Base-by-base conservation (phyloP, 2,113 vertebrate species). In the Beaufortia kweichowensis region DNA sequence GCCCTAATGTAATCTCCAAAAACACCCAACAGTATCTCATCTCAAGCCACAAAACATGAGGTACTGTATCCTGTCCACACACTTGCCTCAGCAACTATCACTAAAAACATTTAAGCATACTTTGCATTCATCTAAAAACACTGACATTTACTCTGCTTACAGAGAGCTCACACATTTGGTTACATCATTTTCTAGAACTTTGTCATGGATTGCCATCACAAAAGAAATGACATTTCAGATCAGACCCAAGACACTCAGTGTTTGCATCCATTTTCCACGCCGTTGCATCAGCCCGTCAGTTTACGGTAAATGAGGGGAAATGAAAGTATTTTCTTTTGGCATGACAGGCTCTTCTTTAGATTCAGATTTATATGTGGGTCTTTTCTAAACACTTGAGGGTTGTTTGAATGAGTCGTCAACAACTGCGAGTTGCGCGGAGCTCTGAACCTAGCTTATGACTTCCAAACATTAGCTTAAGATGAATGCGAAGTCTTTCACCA, bases 211-310 rank as follows among this genome's bases (percentile, higher is more conserved):
- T 69, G 66, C 28, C 41, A 66, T 68, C 63, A 70, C 57, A 70
- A 69, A 50, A 66, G 21, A 68, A 77, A 60, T 69, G 57, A 62
- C 65, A 70, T 78, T 77, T 70, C 66, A 62, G 66, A 68, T 59
- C 53, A 59, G 21, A 77, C 55, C 31, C 28, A 55, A 68, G 43
- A 39, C 62, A 48, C 28, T 29, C 29, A 50, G 17, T 48, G 46
- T 63, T 62, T 68, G 55, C 53, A 28, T 69, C 48, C 65, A 76
- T 70, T 64, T 69, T 31, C 64, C 65, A 62, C 68, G 23, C 65
- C n/a, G 28, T 80, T 80, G 73, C 79, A 76, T 76, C 74, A 80
- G 64, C 33, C 23, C 26, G 29, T 78, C 57, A 63, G 28, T 60
- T 66, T 60, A 29, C 29, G n/a, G 31, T 24, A 69, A 77, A 77